A percentile compares a stretch with the other conserved stretches of the same genome.
Conservation (phyloP, 2,888 invertebrate species). For the Embidobia sp. region DNA sequence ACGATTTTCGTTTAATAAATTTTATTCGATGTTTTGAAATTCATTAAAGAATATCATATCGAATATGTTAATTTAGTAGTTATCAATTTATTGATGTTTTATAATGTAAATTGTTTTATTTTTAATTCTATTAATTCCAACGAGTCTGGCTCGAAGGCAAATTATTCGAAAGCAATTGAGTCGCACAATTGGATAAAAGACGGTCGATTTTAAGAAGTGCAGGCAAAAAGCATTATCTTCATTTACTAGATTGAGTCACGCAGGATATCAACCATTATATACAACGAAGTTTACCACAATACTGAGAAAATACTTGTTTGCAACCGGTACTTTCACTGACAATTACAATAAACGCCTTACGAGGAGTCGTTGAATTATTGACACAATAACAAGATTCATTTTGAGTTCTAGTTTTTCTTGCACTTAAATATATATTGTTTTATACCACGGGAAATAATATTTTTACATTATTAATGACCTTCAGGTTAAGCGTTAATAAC, state of each 20-base stretch:
- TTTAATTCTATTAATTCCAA: no score
- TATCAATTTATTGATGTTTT: no score
- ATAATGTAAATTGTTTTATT: not conserved
- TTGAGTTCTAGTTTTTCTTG: constrained; percentile 11
- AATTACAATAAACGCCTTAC: constrained; percentile 69
- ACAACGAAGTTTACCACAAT: constrained; percentile 77
- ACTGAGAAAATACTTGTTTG: constrained; percentile 76
- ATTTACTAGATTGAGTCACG: constrained; percentile 70
- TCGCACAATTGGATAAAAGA: not conserved
- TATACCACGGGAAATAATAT: constrained; percentile 3
- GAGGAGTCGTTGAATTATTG: constrained; percentile 47
- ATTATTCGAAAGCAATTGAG: constrained; percentile 11
- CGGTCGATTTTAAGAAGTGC: constrained; percentile 19
- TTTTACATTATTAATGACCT: constrained; percentile 9
- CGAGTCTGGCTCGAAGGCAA: no score
- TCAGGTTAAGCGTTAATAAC: not conserved
- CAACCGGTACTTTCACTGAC: constrained; percentile 60
- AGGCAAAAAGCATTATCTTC: constrained; percentile 19
- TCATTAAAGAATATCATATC: no score
- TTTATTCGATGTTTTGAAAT: no score
- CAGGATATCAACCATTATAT: constrained; percentile 79
- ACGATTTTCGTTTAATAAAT: no score
- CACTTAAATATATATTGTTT: constrained; percentile 9
- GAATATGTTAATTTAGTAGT: no score
- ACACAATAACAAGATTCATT: constrained; percentile 32